Evolutionary conservation across 2,888 invertebrate species (phyloP), one percentile per base, ranked within the genome.

Genomic region (Oxystoma pomonae): DNA sequence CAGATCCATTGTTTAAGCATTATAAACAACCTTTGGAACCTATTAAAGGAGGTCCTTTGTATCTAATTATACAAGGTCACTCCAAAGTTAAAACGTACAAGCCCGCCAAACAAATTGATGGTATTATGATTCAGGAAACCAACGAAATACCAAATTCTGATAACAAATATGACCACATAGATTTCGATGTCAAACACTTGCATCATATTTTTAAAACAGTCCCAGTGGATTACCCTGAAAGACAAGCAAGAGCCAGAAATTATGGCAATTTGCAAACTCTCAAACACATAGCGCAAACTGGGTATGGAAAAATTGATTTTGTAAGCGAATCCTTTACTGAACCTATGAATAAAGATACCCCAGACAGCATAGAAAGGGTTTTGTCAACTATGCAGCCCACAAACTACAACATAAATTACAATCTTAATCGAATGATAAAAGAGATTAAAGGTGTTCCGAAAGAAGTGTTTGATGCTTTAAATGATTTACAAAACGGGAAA

Each of bases 41-140:
- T 0, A 79, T 86, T 0, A 75, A 81, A 61, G 85, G 86, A 0
- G 35, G 35, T 3, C 87, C 88, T 0, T 83, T 89, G 85, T 91
- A 91, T 74, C 81, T 92, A 20, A 92, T 92, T 21, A 92, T 92
- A 70, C 91, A 92, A 78, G 92, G 92, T 0, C 92, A 92, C 76
- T 92, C 92, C 0, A 92, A 92, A 81, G 92, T 92, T 0, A 92
- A 92, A 81, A 92, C 90, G 0, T 92, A 92, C 73, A 88, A 91
- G 16, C 88, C 90, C 0, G 83, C 83, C 66, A 83, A 83, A 63
- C 78, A 80, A 65, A 71, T 79, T 20, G 78, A 79, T 61, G 81
- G 82, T 1, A 81, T 82, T 21, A 80, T 81, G 64, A 74, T 82
- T 2, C 81, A 81, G 64, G 82, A 82, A 69, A 77, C 76, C 5